Evolutionary conservation across 2,888 invertebrate genomes (phyloP), one percentile per base, ranked within the genome.

Genomic region (Eurytoma adleriae): DNA sequence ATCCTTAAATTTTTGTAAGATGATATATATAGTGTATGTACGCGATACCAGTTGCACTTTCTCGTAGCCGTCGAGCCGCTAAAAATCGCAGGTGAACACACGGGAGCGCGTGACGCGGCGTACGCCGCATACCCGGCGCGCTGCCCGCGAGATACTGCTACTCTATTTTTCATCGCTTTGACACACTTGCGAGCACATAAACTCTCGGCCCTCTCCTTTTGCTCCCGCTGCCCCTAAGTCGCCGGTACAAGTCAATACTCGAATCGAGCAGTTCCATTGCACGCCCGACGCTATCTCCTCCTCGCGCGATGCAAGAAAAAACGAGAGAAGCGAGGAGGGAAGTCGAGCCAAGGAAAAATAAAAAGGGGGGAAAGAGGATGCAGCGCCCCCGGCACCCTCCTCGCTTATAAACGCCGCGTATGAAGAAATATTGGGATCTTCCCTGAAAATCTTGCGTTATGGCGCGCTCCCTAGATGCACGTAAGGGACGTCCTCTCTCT

Each of bases 371-470:
- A 1, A 20, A 59, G 24, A 59, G 13, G 20, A 3, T 27, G 56
- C 20, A 56, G 40, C 16, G 24, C 27, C 59, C 24, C 12, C 68
- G 30, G 62, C 54, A 50, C 13, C 24, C 62, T 18, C 54, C 72
- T 13, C 62, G 3, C 50, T 30, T 66, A 66, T 56, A 68, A 50
- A 40, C 64, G 50, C 50, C 75, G 59, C 67, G 61, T 75, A 75
- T 61, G 61, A 75, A 75, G 67, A 75, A 75, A 71, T 71, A 71
- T 71, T 68, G 68, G 78, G 54, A 78, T 79, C 79, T 79, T 61
- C 56, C 30, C 18, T 69, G 68, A 74, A 74, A 74, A 73, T 79
- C 73, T 74, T 18, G 56, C 73, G 50, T 64, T 74, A 50, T 72
- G 30, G 20, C 24, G 61, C 52, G 30, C 67, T 27, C 54, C 24